These are phyloP conservation scores for Melanotaenia pygmaea DNA, from an alignment of 2,797 vertebrate species.

Conservation along the genomic window DNA sequence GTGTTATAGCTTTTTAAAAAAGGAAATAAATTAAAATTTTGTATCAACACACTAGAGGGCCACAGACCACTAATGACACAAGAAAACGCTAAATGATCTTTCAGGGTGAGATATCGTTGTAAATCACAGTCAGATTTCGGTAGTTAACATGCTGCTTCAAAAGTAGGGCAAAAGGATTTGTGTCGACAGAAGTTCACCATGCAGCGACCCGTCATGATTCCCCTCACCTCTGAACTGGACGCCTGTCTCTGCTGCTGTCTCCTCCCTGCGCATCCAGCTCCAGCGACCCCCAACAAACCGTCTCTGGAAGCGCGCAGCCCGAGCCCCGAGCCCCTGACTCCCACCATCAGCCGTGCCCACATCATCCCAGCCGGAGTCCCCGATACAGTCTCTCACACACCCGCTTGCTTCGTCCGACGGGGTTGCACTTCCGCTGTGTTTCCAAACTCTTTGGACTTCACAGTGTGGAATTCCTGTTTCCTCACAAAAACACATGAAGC, in stretches of 20 bases:
- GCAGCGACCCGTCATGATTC: not conserved
- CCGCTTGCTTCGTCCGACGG: not conserved
- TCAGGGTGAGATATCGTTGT: not conserved
- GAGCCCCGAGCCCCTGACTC: constrained; percentile 46
- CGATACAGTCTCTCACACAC: constrained; percentile 5
- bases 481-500: constrained; percentile 47
- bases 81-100: not conserved
- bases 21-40: too few species aligned
- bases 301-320: constrained; percentile 58
- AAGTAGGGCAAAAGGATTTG: not conserved
- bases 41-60: not conserved
- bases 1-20: not conserved
- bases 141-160: not conserved
- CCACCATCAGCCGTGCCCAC: constrained; percentile 68
- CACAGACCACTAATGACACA: not conserved
- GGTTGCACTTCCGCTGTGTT: constrained; percentile 37
- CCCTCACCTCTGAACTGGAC: constrained; percentile 73
- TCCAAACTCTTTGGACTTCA: constrained; percentile 51
- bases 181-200: too few species aligned
- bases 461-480: constrained; percentile 43
- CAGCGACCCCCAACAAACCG: constrained; percentile 52
- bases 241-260: constrained; percentile 64
- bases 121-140: not conserved
- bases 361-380: constrained; percentile 56
- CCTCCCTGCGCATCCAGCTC: constrained; percentile 41